Conservation (phyloP, 2,888 invertebrate genomes). For the Leucania comma region DNA sequence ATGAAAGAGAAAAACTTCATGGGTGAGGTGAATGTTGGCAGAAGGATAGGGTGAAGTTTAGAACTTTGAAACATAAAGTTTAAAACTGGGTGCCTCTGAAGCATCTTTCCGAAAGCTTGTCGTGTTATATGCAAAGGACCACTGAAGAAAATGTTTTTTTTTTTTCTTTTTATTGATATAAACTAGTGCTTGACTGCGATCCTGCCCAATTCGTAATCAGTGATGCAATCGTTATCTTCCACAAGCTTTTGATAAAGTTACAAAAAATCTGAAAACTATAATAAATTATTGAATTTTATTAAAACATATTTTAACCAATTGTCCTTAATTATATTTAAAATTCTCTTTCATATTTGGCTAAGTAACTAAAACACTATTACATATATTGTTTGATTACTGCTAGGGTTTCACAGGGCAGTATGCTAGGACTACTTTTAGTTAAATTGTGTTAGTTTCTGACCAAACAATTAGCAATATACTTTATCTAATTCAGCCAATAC, state of each 20-base stretch:
- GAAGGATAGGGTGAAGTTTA: no score
- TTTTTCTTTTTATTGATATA: no score
- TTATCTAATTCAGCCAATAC: background rate
- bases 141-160: background rate
- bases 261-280: background rate
- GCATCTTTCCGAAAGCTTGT: background rate
- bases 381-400: slow-evolving; percentile 11
- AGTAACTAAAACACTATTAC: background rate
- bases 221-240: background rate
- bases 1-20: background rate
- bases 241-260: slow-evolving; percentile 6
- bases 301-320: background rate
- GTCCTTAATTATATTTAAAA: slow-evolving; percentile 11
- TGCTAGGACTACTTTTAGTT: background rate
- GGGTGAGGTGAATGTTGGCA: background rate
- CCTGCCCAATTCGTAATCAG: no score
- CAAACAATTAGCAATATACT: slow-evolving; percentile 4
- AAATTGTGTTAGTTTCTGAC: background rate
- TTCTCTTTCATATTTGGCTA: background rate
- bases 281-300: background rate
- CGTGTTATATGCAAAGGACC: background rate
- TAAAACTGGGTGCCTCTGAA: background rate
- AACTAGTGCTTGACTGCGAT: no score
- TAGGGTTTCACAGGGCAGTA: slow-evolving; percentile 16
- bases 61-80: no score